Evolutionary conservation across 1,140 invertebrate genomes (phyloP).

Genomic region (Aphaenogaster ashmeadi): DNA sequence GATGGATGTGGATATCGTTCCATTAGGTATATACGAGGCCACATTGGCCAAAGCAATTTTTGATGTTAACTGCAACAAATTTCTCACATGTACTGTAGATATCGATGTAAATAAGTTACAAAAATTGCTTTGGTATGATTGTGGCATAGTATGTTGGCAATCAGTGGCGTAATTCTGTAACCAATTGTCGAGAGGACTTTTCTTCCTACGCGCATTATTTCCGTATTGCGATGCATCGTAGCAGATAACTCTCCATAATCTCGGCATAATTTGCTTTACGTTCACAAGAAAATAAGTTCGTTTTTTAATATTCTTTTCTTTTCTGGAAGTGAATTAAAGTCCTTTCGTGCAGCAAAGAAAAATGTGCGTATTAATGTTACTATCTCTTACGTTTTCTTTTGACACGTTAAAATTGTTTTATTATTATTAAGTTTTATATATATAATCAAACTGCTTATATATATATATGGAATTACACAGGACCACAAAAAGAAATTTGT

Average conservation of each 20-base stretch:
- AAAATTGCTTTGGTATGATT: conserved; percentile 40
- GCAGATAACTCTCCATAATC: background rate
- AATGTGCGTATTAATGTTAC: background rate
- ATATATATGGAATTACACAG: no score
- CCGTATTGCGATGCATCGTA: background rate
- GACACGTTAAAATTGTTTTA: background rate
- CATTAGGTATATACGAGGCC: conserved; percentile 43
- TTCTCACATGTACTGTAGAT: background rate
- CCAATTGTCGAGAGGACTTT: background rate
- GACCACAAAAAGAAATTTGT: no score
- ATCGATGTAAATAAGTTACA: background rate
- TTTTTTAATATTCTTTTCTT: background rate
- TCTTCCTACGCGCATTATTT: background rate
- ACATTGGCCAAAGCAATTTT: conserved; percentile 36
- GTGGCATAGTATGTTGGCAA: conserved; percentile 9
- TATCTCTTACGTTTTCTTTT: background rate
- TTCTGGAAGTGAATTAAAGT: background rate
- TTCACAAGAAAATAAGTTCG: background rate
- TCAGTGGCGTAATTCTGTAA: conserved; percentile 47
- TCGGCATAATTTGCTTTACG: background rate
- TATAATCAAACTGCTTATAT: background rate
- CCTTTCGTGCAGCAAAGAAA: background rate
- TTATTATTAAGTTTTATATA: background rate
- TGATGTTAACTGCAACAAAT: background rate
- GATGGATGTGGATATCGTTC: conserved; percentile 69